Evolutionary conservation across 2,888 invertebrate genomes (phyloP), one percentile per base, ranked within the genome.

Genomic region (Ectemnius cavifrons): DNA sequence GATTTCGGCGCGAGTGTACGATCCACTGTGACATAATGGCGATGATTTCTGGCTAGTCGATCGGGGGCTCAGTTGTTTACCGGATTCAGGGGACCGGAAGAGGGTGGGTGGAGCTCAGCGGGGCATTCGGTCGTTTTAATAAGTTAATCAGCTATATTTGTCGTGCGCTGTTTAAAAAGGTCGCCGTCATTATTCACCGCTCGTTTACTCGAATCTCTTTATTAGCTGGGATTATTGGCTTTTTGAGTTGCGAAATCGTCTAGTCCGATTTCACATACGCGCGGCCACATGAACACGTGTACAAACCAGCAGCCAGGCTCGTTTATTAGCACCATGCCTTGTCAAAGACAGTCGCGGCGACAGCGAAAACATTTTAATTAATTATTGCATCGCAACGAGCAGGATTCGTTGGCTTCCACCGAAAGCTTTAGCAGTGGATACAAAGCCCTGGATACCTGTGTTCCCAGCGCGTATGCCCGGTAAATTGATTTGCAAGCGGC

Each of bases 21-120:
- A 18, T 13, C 28, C 67, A 14, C 46, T 52, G 61, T 4, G n/a
- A n/a, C 28, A 60, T 23, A 60, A 68, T 61, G 61, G 68, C 61
- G 67, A 37, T 37, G 37, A 37, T 37, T 37, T 37, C 37, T 37
- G 37, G 37, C 37, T 37, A 37, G 11, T 52, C 52, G 16, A 52
- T 52, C 52, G 52, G 4, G 14, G n/a, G 52, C 16, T 52, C 49
- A 2, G 47, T 47, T 52, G 52, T 52, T 52, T 52, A 16, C 16
- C 52, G 52, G 52, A 52, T 14, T 13, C 14, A n/a, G 37, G 37
- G 2, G 37, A 16, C 8, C 14, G 52, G 52, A 52, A 52, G 52
- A 1, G 49, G 49, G 28, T 6, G 8, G 49, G 2, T 11, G 49
- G 2, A 37, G 28, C 28, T 37, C 28, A 37, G 37, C 37, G 37